A percentile compares a stretch with the other conserved stretches of the same genome.
These are phyloP conservation scores for Masnerella sp. DNA, from an alignment of 2,888 invertebrate genomes.

Conservation along the genomic window DNA sequence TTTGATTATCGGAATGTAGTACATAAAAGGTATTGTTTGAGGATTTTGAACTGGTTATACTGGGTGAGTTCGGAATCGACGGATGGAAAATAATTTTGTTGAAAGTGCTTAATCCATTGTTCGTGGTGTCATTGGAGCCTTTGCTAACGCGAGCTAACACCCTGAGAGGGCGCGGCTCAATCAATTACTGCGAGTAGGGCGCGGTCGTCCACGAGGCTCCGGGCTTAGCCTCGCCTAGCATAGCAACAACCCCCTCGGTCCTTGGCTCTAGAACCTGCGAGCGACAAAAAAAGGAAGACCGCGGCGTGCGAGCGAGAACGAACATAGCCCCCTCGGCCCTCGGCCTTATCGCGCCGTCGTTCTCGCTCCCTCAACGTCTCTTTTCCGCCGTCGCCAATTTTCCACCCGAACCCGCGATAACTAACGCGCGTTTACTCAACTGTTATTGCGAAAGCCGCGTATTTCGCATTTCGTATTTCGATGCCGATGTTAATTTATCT, in stretches of 20 bases:
- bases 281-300: constrained; percentile 32
- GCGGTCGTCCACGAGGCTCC: constrained; percentile 66
- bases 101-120: constrained; percentile 51
- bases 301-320: constrained; percentile 33
- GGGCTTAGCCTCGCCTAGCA: constrained; percentile 59
- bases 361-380: constrained; percentile 8
- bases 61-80: no score
- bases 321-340: constrained; percentile 33
- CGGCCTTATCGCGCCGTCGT: constrained; percentile 44
- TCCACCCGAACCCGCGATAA: constrained; percentile 52
- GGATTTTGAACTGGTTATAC: no score
- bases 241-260: constrained; percentile 61
- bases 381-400: constrained; percentile 32
- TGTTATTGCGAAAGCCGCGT: constrained; percentile 47
- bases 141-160: constrained; percentile 64
- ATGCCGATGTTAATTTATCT: constrained; percentile 58
- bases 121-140: constrained; percentile 58
- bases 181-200: constrained; percentile 72
- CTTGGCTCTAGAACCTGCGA: constrained; percentile 51
- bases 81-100: constrained; percentile 46
- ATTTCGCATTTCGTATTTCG: constrained; percentile 54
- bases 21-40: no score
- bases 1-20: no score
- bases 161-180: constrained; percentile 73
- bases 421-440: constrained; percentile 55